These are phyloP conservation scores for Thripadectes ignobilis DNA, from an alignment of 2,797 vertebrate species.

Conservation along the genomic window DNA sequence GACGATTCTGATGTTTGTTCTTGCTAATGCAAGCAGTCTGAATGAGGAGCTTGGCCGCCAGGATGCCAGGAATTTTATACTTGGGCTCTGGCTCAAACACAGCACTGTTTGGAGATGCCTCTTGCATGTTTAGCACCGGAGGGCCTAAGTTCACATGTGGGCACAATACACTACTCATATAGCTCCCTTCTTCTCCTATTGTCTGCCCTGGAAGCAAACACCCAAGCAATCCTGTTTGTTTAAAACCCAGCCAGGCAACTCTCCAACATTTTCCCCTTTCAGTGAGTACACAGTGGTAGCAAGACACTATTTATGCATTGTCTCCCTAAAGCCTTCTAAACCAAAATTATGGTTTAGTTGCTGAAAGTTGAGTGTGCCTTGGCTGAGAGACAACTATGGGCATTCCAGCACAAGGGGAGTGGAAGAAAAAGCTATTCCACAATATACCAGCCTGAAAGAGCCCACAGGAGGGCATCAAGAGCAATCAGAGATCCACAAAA, in stretches of 20 bases:
- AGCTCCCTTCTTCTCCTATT: neutral
- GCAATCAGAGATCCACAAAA: neutral
- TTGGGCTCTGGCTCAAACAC: neutral
- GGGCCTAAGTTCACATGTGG: neutral
- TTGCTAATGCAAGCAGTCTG: neutral
- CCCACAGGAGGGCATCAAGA: neutral
- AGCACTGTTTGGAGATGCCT: neutral
- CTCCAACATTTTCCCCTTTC: conserved; percentile 26
- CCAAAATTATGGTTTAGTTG: conserved; percentile 18
- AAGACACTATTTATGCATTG: conserved; percentile 43
- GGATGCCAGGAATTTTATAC: neutral
- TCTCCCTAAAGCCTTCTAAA: conserved; percentile 48
- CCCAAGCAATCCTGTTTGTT: neutral
- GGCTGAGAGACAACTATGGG: neutral
- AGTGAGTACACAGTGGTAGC: conserved; percentile 2
- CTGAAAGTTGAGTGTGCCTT: conserved; percentile 8
- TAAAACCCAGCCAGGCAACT: conserved; percentile 12
- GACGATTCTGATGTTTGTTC: neutral
- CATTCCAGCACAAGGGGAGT: neutral
- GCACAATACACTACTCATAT: neutral
- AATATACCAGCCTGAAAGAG: neutral
- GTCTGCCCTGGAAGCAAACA: conserved; percentile 5
- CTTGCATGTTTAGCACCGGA: neutral
- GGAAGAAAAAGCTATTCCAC: neutral
- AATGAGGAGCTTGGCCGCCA: neutral